These are phyloP conservation scores for Pygmarrhopalites habei DNA, from an alignment of 1,140 invertebrate genomes.

Conservation along the genomic window DNA sequence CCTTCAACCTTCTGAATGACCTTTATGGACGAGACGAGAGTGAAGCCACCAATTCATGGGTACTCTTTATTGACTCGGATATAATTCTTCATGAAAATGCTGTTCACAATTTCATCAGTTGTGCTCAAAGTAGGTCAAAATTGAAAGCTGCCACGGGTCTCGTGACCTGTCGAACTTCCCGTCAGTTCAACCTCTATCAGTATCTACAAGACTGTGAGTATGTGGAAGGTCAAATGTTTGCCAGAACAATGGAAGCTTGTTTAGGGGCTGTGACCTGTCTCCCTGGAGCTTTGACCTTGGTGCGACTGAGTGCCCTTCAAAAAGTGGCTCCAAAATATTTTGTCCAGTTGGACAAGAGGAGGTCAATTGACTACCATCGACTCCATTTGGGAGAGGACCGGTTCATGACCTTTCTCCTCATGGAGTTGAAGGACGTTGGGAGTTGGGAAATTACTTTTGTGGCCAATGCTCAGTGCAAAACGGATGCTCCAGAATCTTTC, in stretches of 20 bases:
- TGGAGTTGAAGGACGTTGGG: neutral
- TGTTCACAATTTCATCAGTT: slow-evolving; percentile 16
- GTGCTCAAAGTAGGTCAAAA: slow-evolving; percentile 1
- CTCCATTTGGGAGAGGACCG: slow-evolving; percentile 23
- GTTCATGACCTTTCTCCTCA: slow-evolving; percentile 22
- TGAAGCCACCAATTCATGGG: slow-evolving; percentile 1
- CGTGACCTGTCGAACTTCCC: slow-evolving; percentile 15
- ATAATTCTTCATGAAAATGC: slow-evolving; percentile 22
- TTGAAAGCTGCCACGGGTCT: slow-evolving; percentile 12
- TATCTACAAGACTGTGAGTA: slow-evolving; percentile 23
- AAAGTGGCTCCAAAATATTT: slow-evolving; percentile 21
- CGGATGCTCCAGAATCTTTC: slow-evolving; percentile 21
- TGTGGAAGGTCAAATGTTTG: slow-evolving; percentile 25
- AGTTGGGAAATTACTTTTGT: slow-evolving; percentile 16
- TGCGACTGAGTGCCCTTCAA: slow-evolving; percentile 13
- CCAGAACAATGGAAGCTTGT: slow-evolving; percentile 5
- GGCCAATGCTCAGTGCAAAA: slow-evolving; percentile 18
- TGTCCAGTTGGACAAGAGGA: slow-evolving; percentile 5
- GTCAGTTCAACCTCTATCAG: slow-evolving; percentile 17
- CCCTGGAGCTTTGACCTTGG: slow-evolving; percentile 19
- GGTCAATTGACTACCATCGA: slow-evolving; percentile 12
- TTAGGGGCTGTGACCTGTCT: slow-evolving; percentile 17
- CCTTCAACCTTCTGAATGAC: slow-evolving; percentile 13
- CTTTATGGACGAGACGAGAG: slow-evolving; percentile 23
- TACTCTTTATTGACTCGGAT: slow-evolving; percentile 24